Evolutionary conservation across 2,797 vertebrate species (phyloP), one percentile per base, ranked within the genome.

Genomic region (Acanthiza pusilla): DNA sequence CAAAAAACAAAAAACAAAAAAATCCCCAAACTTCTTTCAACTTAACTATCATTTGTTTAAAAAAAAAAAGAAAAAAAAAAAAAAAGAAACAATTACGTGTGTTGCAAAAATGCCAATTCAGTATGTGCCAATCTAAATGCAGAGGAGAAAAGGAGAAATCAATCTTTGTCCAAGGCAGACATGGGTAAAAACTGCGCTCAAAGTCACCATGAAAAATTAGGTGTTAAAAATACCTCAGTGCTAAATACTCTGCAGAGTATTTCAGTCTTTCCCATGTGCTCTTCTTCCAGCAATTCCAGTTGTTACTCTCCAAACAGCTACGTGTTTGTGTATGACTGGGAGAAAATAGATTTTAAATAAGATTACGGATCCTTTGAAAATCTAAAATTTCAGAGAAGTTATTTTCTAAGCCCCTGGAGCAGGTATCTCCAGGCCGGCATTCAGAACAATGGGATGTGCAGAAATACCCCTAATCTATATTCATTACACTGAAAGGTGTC

Each of bases 71-170:
- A 47, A 13, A 47, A 48, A 13, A 19, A 47, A 45, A 10, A n/a
- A n/a, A n/a, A n/a, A n/a, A n/a, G 0, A 42, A 29, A 66, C 1
- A 40, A 55, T 9, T 4, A 11, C 13, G 3, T 9, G 16, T 7
- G 4, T 34, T 66, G n/a, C 51, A 55, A 90, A 90, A 55, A 70
- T 16, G 36, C 7, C 23, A 7, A 13, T 70, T 86, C 42, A 21
- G 5, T 79, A 23, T 6, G 13, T 73, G 18, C 18, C 47, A n/a
- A 20, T 15, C 23, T 45, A 50, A 70, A 63, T 9, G 61, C n/a
- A 42, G 25, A 47, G 16, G 60, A 48, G 85, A 85, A 76, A n/a
- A n/a, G n/a, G n/a, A n/a, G n/a, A n/a, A n/a, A n/a, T n/a, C n/a
- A n/a, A 22, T 26, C 18, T 26, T 86, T 6, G 4, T 27, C 30